Evolutionary conservation across 2,113 vertebrate genomes (phyloP), one percentile per base, ranked within the genome.

Genomic region (Micromys minutus): DNA sequence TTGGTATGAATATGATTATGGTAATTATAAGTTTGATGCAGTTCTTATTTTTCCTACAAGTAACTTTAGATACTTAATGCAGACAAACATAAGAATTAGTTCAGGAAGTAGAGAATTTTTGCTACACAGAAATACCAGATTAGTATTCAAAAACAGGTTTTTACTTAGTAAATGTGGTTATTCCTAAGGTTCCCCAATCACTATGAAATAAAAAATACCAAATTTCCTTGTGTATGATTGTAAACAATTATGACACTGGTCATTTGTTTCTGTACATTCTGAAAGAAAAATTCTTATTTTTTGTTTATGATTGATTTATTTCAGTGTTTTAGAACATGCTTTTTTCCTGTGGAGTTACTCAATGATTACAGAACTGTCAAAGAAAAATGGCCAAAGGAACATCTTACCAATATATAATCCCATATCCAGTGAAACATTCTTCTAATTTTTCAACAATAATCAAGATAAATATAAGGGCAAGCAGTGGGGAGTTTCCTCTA

Each of bases 141-240:
- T 89, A 93, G 80, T 21, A 91, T 50, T 63, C 42, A 81, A 89
- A 76, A 24, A 86, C 7, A 10, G n/a, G 31, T 6, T 87, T 95
- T 72, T 39, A 65, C 5, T 83, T 55, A 8, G 55, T n/a, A 84
- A 94, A 92, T 83, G 63, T 72, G 67, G 92, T 69, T 1, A 24
- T 42, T 90, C 39, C 52, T 86, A 10, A 65, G 26, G 26, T 87
- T 92, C 13, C 39, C 89, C 42, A 92, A 29, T 29, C 11, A 83
- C 61, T n/a, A 24, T n/a, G 39, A 77, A 94, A 87, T 31, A 83
- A 75, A 69, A 95, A 67, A 63, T 65, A 96, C 8, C 29, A 74
- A 59, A 94, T 80, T 91, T 75, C 84, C 65, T 36, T 69, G 65
- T 69, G 34, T 13, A 69, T 3, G 12, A 69, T 69, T 69, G 13